phyloP scores from a whole-genome alignment of 2,113 vertebrate genomes.

The Sebastes fasciatus region DNA sequence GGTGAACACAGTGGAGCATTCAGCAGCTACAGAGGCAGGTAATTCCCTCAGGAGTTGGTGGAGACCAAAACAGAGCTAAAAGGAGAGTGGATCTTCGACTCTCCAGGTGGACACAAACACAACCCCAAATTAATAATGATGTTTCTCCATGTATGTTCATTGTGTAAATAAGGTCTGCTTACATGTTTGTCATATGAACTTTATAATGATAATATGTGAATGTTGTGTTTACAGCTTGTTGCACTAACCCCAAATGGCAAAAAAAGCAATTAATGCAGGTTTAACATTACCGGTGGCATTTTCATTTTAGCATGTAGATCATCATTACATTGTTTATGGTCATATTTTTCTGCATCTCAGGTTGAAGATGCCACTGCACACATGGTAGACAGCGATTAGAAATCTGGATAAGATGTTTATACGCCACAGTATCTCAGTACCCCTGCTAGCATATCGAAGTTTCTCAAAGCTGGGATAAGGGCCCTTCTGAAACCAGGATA shows the following conservation, averaged over 20 bases:
- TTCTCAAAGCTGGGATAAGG: not conserved
- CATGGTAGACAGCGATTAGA: not conserved
- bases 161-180: not conserved
- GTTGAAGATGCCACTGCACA: not conserved
- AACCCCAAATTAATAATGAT: not conserved
- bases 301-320: not conserved
- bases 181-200: not conserved
- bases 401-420: not conserved
- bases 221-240: not conserved
- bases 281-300: not conserved
- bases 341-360: not conserved
- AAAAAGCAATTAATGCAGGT: not conserved
- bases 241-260: not conserved
- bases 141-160: not conserved
- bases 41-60: not conserved
- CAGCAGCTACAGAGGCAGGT: not conserved
- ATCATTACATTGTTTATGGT: not conserved
- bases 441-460: not conserved
- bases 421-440: not conserved
- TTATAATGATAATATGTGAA: not conserved
- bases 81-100: not conserved
- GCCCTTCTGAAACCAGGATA: not conserved
- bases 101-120: not conserved
- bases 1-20: not conserved
- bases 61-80: not conserved